phyloP scores from a whole-genome alignment of 2,888 invertebrate species.

The Eulithis testata region DNA sequence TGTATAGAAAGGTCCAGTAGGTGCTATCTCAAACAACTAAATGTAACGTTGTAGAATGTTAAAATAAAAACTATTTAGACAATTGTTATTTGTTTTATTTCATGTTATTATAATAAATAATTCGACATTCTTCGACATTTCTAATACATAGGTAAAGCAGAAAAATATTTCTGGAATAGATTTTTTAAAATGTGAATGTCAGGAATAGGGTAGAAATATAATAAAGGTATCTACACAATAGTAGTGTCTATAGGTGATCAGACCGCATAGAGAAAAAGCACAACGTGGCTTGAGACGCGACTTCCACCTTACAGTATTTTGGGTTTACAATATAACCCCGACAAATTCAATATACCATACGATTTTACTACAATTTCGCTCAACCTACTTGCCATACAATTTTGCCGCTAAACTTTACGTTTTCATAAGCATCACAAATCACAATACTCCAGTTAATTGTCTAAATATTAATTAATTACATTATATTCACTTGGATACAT shows the following conservation, averaged over 20 bases:
- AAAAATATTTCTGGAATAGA: slow-evolving; percentile 32
- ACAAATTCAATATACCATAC: too few species aligned
- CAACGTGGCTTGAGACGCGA: too few species aligned
- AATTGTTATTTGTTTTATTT: slow-evolving; percentile 40
- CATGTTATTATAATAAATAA: slow-evolving; percentile 38
- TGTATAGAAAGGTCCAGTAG: too few species aligned
- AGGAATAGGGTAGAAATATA: slow-evolving; percentile 22
- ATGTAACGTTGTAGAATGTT: slow-evolving; percentile 8
- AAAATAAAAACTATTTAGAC: slow-evolving; percentile 35
- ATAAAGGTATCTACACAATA: slow-evolving; percentile 17
- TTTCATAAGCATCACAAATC: background rate
- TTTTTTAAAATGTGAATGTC: slow-evolving; percentile 33
- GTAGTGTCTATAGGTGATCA: slow-evolving; percentile 11
- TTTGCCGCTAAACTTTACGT: background rate
- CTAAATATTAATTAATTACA: background rate
- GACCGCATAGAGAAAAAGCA: slow-evolving; percentile 5
- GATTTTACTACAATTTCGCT: too few species aligned
- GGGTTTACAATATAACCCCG: too few species aligned
- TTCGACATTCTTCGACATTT: slow-evolving; percentile 34
- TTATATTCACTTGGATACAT: slow-evolving; percentile 11
- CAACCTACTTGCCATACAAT: background rate
- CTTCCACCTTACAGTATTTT: too few species aligned
- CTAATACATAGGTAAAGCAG: slow-evolving; percentile 32
- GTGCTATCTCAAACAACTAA: background rate
- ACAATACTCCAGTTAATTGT: slow-evolving; percentile 2